A percentile compares a stretch with the other conserved stretches of the same genome.
These are phyloP conservation scores for Tinamus major DNA, from an alignment of 2,797 vertebrate genomes.

Conservation along the genomic window DNA sequence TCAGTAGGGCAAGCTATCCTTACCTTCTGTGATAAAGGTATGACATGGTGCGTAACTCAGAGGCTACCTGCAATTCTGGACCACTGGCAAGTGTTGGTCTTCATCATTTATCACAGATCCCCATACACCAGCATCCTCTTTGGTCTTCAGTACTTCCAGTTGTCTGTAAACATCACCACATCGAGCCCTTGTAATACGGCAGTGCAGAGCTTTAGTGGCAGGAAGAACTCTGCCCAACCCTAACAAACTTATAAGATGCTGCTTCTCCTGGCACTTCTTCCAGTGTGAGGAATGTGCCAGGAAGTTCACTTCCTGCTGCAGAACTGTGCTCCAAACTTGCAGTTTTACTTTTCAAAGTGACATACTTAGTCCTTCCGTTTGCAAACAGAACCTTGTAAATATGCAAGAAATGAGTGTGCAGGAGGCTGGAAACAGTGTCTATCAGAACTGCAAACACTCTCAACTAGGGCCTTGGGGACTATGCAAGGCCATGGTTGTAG, in stretches of 20 bases:
- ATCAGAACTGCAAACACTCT: background rate
- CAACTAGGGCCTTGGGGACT: background rate
- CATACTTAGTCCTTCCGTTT: rapidly evolving
- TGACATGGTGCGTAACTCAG: too few species aligned
- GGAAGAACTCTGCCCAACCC: background rate
- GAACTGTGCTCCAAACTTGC: background rate
- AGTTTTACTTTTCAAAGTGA: background rate
- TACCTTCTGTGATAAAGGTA: background rate
- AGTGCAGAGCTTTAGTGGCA: background rate
- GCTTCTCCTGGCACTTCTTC: background rate
- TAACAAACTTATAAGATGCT: background rate
- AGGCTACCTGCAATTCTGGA: background rate
- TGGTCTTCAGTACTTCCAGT: background rate
- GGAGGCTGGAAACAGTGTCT: rapidly evolving
- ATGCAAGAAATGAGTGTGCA: rapidly evolving
- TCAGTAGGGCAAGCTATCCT: too few species aligned
- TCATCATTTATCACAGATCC: background rate
- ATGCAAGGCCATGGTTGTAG: background rate
- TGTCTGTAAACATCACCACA: rapidly evolving
- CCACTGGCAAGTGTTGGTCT: background rate
- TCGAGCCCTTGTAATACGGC: background rate
- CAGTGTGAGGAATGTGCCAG: background rate
- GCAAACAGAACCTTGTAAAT: background rate
- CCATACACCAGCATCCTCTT: background rate
- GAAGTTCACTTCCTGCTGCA: background rate